A percentile compares a stretch with the other conserved stretches of the same genome.
phyloP scores from a whole-genome alignment of 2,113 vertebrate species.

The Oryzias curvinotus region DNA sequence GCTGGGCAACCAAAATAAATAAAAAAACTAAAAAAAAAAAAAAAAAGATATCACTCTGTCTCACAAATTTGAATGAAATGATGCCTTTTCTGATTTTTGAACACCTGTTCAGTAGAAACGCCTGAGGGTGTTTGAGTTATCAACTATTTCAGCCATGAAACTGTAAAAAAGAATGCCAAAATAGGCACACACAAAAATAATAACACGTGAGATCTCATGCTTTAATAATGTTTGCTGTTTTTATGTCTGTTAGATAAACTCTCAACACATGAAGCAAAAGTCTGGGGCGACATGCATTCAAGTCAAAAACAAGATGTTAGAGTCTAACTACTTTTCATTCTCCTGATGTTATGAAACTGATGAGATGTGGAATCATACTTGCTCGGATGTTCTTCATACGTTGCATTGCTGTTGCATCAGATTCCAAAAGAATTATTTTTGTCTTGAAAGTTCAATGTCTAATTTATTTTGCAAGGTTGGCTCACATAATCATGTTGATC shows the following conservation, averaged over 20 bases:
- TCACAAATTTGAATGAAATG: conserved; percentile 39
- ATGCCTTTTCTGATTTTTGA: conserved; percentile 50
- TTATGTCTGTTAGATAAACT: background rate
- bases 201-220: background rate
- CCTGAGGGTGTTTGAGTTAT: conserved; percentile 46
- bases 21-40: conserved; percentile 20
- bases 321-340: conserved; percentile 39
- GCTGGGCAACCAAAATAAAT: conserved; percentile 26
- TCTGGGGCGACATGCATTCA: no score
- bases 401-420: conserved; percentile 67
- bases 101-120: conserved; percentile 55
- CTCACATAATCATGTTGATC: conserved; percentile 29
- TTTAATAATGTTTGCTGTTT: background rate
- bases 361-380: conserved; percentile 35
- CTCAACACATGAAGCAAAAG: background rate
- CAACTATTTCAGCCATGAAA: conserved; percentile 59
- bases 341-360: conserved; percentile 33
- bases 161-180: conserved; percentile 48
- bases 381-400: conserved; percentile 45
- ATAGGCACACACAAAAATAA: conserved; percentile 22
- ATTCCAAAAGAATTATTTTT: conserved; percentile 38
- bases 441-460: conserved; percentile 31
- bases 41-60: conserved; percentile 17
- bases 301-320: background rate
- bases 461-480: conserved; percentile 4